These are phyloP conservation scores for Thera obeliscata DNA, from an alignment of 2,888 invertebrate species.

Conservation along the genomic window DNA sequence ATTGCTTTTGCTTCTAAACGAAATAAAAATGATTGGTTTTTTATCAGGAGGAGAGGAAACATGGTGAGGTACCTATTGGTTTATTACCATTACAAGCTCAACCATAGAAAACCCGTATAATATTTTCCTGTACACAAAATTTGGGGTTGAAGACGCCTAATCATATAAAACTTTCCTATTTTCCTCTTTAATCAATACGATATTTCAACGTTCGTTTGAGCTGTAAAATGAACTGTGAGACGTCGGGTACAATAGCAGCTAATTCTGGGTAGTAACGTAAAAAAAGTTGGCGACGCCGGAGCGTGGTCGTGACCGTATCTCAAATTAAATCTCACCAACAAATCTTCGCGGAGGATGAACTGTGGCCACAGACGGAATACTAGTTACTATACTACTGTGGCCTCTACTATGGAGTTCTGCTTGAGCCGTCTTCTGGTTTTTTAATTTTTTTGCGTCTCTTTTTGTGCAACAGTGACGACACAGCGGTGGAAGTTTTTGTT, in stretches of 20 bases:
- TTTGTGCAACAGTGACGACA: slow-evolving; percentile 8
- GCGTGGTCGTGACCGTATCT: slow-evolving; percentile 78
- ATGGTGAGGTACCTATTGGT: too few species aligned
- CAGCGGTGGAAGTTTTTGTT: slow-evolving; percentile 9
- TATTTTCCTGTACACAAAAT: slow-evolving; percentile 1
- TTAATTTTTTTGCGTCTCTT: slow-evolving; percentile 15
- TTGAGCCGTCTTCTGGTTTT: slow-evolving; percentile 18
- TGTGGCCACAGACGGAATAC: slow-evolving; percentile 41
- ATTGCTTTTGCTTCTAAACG: background rate
- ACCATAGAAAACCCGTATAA: slow-evolving; percentile 1
- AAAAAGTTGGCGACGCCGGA: slow-evolving; percentile 70
- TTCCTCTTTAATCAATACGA: slow-evolving; percentile 25
- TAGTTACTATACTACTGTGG: slow-evolving; percentile 43
- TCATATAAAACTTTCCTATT: slow-evolving; percentile 29
- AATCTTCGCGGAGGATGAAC: slow-evolving; percentile 76
- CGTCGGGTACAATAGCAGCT: slow-evolving; percentile 63
- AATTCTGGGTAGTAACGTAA: slow-evolving; percentile 64
- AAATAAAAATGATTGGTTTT: background rate
- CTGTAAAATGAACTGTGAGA: slow-evolving; percentile 44
- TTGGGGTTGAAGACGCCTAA: slow-evolving; percentile 6
- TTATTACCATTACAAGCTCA: slow-evolving; percentile 1
- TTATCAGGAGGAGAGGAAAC: too few species aligned
- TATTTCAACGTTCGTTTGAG: slow-evolving; percentile 27
- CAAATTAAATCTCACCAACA: slow-evolving; percentile 82
- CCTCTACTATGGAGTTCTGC: slow-evolving; percentile 52